Evolutionary conservation across 2,113 vertebrate species (phyloP), one percentile per base, ranked within the genome.

Genomic region (Neodon shergylaensis): DNA sequence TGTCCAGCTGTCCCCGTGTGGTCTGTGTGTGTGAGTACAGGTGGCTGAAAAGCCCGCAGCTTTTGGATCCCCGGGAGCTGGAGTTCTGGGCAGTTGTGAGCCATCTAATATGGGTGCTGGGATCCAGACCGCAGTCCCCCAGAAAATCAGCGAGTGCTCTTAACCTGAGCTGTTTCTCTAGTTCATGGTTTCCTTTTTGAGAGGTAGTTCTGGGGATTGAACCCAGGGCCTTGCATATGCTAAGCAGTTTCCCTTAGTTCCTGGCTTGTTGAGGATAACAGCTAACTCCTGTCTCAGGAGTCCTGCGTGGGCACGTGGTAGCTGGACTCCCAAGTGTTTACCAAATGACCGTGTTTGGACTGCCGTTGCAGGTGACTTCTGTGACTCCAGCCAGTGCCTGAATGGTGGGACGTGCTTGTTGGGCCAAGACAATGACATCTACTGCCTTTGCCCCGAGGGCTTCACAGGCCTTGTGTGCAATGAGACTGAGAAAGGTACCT

Each of bases 391-490:
- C 96, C 63, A 96, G 54, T 99, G 99, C 98, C 98, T 98, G 87
- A 99, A 99, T 39, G 99, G 99, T 92, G 99, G 99, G 28, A 99
- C 99, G 9, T 99, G 99, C 97, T 97, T 99, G 96, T 98, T 98
- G 0, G 98, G 98, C 19, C 98, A 99, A 13, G 99, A 99, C 39
- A 98, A 98, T 0, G 97, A 98, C 5, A 99, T 99, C 98, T 98
- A 99, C 97, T 99, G 99, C 95, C 98, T 99, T 98, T 99, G 99
- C 79, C 97, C 98, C 0, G 99, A 99, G 7, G 99, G 99, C 88
- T 99, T 99, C 11, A 94, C 98, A 4, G 99, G 99, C 58, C 98
- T 99, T 96, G 98, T 98, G 54, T 99, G 99, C 98, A 99, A 99
- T 31, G 98, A 99, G 92, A 99, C 99, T 0, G 99, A 99, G 97